A percentile compares a stretch with the other conserved stretches of the same genome.
Evolutionary conservation across 2,797 vertebrate genomes (phyloP).

Genomic region (Australoheros facetus): DNA sequence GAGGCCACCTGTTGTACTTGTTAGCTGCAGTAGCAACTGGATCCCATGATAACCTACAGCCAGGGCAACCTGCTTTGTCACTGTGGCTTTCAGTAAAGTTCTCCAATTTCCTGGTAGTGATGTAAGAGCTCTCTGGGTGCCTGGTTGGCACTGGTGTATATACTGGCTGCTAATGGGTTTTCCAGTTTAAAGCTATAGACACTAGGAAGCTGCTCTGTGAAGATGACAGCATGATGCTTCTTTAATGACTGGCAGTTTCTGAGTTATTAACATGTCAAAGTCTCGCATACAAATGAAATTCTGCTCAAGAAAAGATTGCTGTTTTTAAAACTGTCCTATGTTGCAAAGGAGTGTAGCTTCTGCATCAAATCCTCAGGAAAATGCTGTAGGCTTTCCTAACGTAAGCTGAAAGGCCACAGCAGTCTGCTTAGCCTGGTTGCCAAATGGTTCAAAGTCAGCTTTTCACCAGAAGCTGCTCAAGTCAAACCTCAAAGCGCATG

Average conservation of each 20-base stretch:
- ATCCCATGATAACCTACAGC: constrained; percentile 53
- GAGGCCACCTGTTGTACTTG: neutral
- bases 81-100: constrained; percentile 21
- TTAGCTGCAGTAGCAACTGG: constrained; percentile 10
- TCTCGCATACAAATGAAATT: neutral
- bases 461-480: constrained; percentile 8
- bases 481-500: neutral
- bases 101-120: constrained; percentile 54
- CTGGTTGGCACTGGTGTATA: constrained; percentile 1
- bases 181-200: neutral
- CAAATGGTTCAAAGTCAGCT: neutral
- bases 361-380: constrained; percentile 12
- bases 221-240: neutral
- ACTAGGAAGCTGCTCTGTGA: neutral
- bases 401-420: constrained; percentile 22
- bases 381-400: neutral
- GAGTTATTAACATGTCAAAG: neutral
- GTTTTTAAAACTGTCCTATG: neutral
- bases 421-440: constrained; percentile 1
- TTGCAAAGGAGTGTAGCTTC: neutral
- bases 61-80: constrained; percentile 49
- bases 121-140: constrained; percentile 16
- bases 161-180: constrained; percentile 13
- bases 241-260: neutral
- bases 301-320: neutral